These are phyloP conservation scores for Cryptoprocta ferox DNA, from an alignment of 2,797 vertebrate species.

Conservation along the genomic window DNA sequence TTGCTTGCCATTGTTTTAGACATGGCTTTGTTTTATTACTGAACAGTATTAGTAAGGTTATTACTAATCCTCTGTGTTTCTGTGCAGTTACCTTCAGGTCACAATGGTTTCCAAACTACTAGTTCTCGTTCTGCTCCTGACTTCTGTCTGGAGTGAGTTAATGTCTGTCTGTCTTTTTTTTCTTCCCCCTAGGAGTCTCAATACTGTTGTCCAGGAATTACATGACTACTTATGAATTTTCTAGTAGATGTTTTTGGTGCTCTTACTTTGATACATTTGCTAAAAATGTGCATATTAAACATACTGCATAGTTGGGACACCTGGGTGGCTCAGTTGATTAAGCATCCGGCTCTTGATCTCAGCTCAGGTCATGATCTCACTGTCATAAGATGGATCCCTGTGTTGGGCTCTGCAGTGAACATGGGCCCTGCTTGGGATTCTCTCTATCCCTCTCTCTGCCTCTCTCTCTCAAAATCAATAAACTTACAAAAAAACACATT, in stretches of 20 bases:
- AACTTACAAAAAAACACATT: too few relatives aligned
- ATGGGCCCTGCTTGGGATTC: too few relatives aligned
- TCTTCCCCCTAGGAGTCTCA: background rate
- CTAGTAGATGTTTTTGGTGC: background rate
- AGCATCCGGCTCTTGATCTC: too few relatives aligned
- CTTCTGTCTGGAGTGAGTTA: background rate
- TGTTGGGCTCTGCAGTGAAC: too few relatives aligned
- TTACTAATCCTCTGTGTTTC: background rate
- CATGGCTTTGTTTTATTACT: background rate
- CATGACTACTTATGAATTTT: background rate
- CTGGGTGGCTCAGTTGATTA: too few relatives aligned
- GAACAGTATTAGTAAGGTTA: background rate
- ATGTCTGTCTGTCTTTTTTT: background rate
- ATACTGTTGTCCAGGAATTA: background rate
- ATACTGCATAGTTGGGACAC: background rate
- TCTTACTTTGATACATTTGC: background rate
- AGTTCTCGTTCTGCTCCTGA: background rate
- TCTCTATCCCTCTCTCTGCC: too few relatives aligned
- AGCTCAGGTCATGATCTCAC: too few relatives aligned
- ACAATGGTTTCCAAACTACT: background rate
- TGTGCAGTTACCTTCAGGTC: background rate
- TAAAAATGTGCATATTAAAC: background rate
- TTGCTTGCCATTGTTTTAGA: background rate
- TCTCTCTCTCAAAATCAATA: too few relatives aligned
- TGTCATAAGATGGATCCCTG: too few relatives aligned